Evolutionary conservation across 2,888 invertebrate species (phyloP).

Genomic region (Erpobdella octoculata): DNA sequence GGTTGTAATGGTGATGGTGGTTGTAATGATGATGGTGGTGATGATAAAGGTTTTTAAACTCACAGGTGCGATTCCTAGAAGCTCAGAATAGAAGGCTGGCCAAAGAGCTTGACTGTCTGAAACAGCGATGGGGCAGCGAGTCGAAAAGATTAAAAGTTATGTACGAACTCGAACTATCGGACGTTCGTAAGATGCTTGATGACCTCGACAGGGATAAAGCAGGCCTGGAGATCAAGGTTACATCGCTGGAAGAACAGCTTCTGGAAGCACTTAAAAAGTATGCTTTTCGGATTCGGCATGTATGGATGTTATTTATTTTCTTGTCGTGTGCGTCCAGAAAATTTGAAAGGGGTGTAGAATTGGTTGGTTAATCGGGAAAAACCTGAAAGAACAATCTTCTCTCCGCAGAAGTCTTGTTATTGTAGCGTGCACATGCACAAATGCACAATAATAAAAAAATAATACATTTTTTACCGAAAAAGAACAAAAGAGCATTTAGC

Average conservation of each 20-base stretch:
- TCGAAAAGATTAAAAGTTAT: constrained; percentile 47
- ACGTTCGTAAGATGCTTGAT: constrained; percentile 54
- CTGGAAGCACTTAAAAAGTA: constrained; percentile 44
- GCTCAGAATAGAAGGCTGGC: constrained; percentile 6
- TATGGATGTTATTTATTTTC: too few species aligned
- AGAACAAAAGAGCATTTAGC: too few species aligned
- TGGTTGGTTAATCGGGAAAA: too few species aligned
- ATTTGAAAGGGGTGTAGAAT: too few species aligned
- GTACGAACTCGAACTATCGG: constrained; percentile 54
- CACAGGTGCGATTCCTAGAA: constrained; percentile 18
- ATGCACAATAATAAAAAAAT: too few species aligned
- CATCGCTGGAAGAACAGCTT: constrained; percentile 53
- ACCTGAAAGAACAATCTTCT: too few species aligned
- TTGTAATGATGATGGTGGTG: not conserved
- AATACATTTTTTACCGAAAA: too few species aligned
- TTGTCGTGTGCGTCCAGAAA: too few species aligned
- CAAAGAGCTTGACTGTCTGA: not conserved
- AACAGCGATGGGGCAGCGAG: not conserved
- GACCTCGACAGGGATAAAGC: constrained; percentile 54
- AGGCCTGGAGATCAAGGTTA: constrained; percentile 53
- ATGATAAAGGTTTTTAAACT: not conserved
- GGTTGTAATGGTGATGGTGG: not conserved
- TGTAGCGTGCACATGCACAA: too few species aligned
- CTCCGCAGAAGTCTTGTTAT: too few species aligned
- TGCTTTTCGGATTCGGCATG: too few species aligned